Conservation (phyloP, 2,113 vertebrate genomes). For the Gadus macrocephalus region DNA sequence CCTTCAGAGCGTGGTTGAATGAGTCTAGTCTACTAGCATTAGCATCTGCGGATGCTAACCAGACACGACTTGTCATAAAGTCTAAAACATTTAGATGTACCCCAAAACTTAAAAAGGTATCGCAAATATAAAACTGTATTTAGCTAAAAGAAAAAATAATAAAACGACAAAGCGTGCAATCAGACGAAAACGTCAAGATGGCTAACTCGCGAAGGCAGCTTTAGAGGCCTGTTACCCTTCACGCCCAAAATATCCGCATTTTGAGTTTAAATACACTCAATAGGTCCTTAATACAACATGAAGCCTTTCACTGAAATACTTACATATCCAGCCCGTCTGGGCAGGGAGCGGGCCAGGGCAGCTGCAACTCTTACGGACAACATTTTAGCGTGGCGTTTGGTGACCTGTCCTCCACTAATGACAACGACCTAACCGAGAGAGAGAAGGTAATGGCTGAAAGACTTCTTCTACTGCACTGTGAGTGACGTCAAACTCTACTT, state of each 20-base stretch:
- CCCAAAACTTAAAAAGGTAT: background rate
- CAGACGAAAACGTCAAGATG: background rate
- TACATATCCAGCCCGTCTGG: conserved; percentile 83
- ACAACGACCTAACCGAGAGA: conserved; percentile 46
- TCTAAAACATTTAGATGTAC: background rate
- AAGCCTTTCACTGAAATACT: conserved; percentile 52
- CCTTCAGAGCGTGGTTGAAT: conserved; percentile 67
- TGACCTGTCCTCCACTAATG: conserved; percentile 64
- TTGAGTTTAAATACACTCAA: too few species aligned
- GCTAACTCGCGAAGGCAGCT: background rate
- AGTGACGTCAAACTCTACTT: background rate
- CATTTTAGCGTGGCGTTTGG: conserved; percentile 66
- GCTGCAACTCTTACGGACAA: conserved; percentile 88
- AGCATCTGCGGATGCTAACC: conserved; percentile 35
- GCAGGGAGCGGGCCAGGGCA: conserved; percentile 79
- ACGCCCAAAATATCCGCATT: background rate
- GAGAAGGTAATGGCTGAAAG: conserved; percentile 66
- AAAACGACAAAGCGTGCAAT: too few species aligned
- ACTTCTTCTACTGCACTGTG: conserved; percentile 58
- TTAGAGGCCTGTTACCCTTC: conserved; percentile 55
- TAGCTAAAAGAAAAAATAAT: background rate
- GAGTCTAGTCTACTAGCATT: conserved; percentile 45
- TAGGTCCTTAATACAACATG: too few species aligned
- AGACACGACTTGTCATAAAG: background rate
- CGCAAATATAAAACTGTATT: background rate